Evolutionary conservation across 53 echinoderm and acorn worm genomes (phyloP), one percentile per base, ranked within the genome.

Genomic region (Glandiceps talaboti): DNA sequence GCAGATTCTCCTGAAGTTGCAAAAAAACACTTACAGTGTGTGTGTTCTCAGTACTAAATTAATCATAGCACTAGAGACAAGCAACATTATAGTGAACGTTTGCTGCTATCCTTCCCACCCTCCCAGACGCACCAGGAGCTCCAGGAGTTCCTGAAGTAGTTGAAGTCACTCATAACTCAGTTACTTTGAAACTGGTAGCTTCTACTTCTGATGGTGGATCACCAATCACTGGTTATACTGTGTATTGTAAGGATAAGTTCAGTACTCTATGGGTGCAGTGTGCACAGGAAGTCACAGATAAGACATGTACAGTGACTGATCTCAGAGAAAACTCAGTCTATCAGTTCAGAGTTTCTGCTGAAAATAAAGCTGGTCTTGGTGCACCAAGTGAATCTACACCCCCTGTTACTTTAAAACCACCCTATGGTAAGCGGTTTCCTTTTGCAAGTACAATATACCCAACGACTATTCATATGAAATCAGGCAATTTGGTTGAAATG

Each of bases 401-500:
- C 6, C 64, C 64, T n/a, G 89, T 86, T 73, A 97, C 90, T 76
- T 91, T 92, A 12, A 97, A 91, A 80, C 91, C 97, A 77, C 97
- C 93, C 10, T 97, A 97, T 86, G 97, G 97, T 97, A 80, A 85
- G 90, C 28, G 26, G 27, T 14, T 20, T n/a, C n/a, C n/a, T n/a
- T n/a, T n/a, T n/a, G n/a, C n/a, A n/a, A n/a, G n/a, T n/a, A n/a
- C n/a, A n/a, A n/a, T n/a, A n/a, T n/a, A n/a, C n/a, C n/a, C n/a
- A n/a, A n/a, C n/a, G n/a, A n/a, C n/a, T n/a, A n/a, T n/a, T n/a
- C n/a, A n/a, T n/a, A n/a, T n/a, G n/a, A n/a, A n/a, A n/a, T n/a
- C n/a, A n/a, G n/a, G n/a, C n/a, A n/a, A n/a, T n/a, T n/a, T n/a
- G n/a, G n/a, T n/a, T n/a, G n/a, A n/a, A n/a, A n/a, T n/a, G n/a